These are phyloP conservation scores for Callimico goeldii DNA, from an alignment of 2,797 vertebrate genomes.

Conservation along the genomic window DNA sequence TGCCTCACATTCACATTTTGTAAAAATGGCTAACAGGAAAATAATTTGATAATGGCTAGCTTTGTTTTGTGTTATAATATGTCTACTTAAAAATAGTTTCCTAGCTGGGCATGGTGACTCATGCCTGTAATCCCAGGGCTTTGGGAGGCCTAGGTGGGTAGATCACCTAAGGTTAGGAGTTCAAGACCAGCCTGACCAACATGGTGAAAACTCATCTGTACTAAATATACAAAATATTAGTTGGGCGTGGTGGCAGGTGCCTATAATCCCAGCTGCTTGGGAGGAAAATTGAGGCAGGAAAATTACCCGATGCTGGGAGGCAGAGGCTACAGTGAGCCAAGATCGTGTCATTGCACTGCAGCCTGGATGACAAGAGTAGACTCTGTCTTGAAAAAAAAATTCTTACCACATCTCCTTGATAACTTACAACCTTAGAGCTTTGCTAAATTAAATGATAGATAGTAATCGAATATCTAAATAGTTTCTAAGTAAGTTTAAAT, in stretches of 20 bases:
- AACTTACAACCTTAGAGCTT: neutral
- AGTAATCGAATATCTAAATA: neutral
- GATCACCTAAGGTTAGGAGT: neutral
- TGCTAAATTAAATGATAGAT: neutral
- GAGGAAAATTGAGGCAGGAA: neutral
- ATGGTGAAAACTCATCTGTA: neutral
- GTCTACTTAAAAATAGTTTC: neutral
- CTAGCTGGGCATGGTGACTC: too few relatives aligned
- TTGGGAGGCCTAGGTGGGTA: neutral
- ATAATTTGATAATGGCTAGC: neutral
- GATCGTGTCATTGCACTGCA: neutral
- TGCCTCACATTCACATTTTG: too few relatives aligned
- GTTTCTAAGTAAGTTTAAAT: neutral
- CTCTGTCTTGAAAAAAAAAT: neutral
- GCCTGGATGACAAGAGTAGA: neutral
- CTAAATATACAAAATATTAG: neutral
- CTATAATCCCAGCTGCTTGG: neutral
- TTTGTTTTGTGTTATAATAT: neutral
- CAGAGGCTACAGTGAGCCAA: neutral
- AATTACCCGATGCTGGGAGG: neutral
- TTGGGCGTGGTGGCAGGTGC: neutral
- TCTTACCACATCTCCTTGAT: neutral
- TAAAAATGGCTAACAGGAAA: neutral
- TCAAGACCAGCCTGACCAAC: neutral
- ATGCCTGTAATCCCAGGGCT: fast-evolving